A percentile compares a stretch with the other conserved stretches of the same genome.
Evolutionary conservation across 2,797 vertebrate species (phyloP).

Genomic region (Pseudotriccus pelzelni): DNA sequence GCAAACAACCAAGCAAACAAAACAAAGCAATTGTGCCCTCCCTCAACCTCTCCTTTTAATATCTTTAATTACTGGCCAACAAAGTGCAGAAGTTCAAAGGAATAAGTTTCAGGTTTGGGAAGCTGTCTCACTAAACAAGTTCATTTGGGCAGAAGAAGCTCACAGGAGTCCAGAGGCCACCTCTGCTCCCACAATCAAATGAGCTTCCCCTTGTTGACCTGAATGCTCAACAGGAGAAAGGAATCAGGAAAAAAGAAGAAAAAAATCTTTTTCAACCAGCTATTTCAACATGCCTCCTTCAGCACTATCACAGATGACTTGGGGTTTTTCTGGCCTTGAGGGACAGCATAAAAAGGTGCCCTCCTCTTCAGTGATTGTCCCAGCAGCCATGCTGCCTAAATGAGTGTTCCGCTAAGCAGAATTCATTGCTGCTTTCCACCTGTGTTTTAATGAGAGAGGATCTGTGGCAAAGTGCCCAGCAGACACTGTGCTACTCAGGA

Average conservation of each 20-base stretch:
- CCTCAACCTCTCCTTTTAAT: not conserved
- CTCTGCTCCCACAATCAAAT: not conserved
- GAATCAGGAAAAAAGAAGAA: not conserved
- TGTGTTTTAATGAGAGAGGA: slow-evolving; percentile 1
- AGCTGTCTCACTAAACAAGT: not conserved
- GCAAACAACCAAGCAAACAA: not conserved
- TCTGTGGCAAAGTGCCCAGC: not conserved
- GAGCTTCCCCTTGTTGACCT: not conserved
- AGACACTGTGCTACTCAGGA: not conserved
- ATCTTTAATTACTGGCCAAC: not conserved
- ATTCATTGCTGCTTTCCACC: slow-evolving; percentile 22
- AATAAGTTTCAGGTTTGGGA: not conserved
- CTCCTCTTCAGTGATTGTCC: not conserved
- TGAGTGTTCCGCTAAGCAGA: not conserved
- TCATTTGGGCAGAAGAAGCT: not conserved
- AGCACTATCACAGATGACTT: not conserved
- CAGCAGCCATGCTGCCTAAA: not conserved
- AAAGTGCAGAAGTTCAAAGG: not conserved
- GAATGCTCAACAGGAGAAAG: not conserved
- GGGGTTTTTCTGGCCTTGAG: not conserved
- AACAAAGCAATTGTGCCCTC: not conserved
- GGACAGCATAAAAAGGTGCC: not conserved
- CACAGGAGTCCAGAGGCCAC: not conserved
- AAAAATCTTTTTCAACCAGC: not conserved
- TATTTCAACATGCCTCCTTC: not conserved